Evolutionary conservation across 2,797 vertebrate genomes (phyloP).

Genomic region (Cryptoprocta ferox): DNA sequence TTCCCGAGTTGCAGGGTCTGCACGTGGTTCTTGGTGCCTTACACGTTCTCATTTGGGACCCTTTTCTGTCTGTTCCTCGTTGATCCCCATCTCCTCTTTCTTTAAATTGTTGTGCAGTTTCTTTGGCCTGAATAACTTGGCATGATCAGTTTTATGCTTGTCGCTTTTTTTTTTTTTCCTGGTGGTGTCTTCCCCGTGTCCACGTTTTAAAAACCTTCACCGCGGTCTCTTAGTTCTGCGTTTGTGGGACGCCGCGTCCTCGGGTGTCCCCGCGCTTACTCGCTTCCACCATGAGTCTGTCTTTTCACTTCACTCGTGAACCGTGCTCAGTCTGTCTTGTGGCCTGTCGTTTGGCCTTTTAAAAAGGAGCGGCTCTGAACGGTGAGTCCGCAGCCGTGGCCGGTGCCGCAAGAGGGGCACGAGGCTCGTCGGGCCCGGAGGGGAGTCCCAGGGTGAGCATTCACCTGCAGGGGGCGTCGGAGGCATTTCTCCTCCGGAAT

Average conservation of each 20-base stretch:
- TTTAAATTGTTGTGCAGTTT: not conserved
- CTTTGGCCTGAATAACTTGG: not conserved
- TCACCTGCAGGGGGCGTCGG: slow-evolving; percentile 11
- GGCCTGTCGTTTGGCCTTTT: not conserved
- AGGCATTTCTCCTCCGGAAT: not conserved
- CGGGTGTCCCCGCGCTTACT: not conserved
- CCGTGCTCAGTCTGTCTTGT: not conserved
- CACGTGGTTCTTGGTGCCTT: fast-evolving
- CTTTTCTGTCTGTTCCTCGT: fast-evolving
- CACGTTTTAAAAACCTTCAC: not conserved
- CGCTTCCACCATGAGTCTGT: fast-evolving
- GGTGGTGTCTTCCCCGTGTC: fast-evolving
- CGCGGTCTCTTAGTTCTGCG: fast-evolving
- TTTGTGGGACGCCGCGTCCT: fast-evolving
- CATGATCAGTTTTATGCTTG: fast-evolving
- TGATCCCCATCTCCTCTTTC: not conserved
- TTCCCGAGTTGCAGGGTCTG: not conserved
- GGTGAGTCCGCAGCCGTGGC: fast-evolving
- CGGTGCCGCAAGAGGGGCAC: fast-evolving
- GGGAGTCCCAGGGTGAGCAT: not conserved
- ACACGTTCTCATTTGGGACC: fast-evolving
- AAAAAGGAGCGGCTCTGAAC: fast-evolving
- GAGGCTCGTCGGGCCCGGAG: fast-evolving
- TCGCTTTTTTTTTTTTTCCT: fast-evolving
- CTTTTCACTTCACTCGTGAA: not conserved